Evolutionary conservation across 2,888 invertebrate genomes (phyloP).

Genomic region (Hedya salicella): DNA sequence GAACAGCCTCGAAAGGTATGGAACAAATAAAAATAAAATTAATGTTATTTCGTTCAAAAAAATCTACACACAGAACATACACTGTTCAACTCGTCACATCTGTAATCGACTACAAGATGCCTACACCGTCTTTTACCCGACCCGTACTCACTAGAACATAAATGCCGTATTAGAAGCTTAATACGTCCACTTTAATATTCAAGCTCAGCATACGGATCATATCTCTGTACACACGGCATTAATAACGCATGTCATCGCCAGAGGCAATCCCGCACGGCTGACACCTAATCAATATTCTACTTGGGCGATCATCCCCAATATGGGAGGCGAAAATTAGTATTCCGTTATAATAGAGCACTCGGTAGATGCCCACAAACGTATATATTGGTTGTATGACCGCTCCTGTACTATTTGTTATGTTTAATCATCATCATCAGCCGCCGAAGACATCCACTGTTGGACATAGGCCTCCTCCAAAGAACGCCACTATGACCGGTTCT

Average conservation of each 20-base stretch:
- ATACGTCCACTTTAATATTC: constrained; percentile 3
- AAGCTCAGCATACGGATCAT: not conserved
- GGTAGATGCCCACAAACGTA: constrained; percentile 5
- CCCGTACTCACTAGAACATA: not conserved
- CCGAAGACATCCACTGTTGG: too few species aligned
- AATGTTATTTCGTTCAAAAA: too few species aligned
- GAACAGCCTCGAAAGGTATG: too few species aligned
- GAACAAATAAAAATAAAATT: too few species aligned
- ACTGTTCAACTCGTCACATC: too few species aligned
- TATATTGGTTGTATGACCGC: too few species aligned
- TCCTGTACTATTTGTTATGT: too few species aligned
- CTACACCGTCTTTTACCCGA: not conserved
- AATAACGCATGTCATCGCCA: constrained; percentile 21
- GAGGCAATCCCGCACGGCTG: not conserved
- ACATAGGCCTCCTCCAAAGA: too few species aligned
- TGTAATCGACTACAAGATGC: too few species aligned
- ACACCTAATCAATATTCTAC: constrained; percentile 32
- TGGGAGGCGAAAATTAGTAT: not conserved
- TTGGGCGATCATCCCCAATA: not conserved
- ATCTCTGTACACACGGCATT: not conserved
- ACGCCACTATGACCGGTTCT: too few species aligned
- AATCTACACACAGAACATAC: too few species aligned
- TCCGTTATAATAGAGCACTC: not conserved
- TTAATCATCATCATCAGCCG: too few species aligned
- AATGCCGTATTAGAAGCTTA: not conserved